A percentile compares a stretch with the other conserved stretches of the same genome.
Evolutionary conservation across 2,797 vertebrate genomes (phyloP).

Genomic region (Melanotaenia trifasciata): DNA sequence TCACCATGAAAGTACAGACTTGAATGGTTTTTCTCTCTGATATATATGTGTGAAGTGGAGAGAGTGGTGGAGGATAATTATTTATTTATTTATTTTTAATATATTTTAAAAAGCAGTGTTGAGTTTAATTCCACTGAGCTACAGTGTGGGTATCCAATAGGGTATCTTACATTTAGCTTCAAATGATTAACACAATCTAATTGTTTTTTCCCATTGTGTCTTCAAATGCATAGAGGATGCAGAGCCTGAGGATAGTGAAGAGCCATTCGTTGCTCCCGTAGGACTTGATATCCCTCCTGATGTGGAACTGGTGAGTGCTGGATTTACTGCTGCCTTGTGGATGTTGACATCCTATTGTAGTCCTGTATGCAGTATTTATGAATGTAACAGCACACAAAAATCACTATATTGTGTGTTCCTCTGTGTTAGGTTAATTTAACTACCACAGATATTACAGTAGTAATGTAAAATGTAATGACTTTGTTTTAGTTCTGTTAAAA

Average conservation of each 20-base stretch:
- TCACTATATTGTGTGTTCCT: neutral
- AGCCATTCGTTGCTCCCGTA: slow-evolving; percentile 93
- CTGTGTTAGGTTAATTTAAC: neutral
- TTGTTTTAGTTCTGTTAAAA: neutral
- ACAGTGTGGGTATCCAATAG: slow-evolving; percentile 12
- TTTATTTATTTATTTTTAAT: slow-evolving; percentile 10
- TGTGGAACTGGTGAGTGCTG: slow-evolving; percentile 92
- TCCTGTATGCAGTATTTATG: neutral
- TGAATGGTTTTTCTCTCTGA: slow-evolving; percentile 7
- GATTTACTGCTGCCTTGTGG: slow-evolving; percentile 4
- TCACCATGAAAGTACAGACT: slow-evolving; percentile 27
- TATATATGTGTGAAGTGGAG: slow-evolving; percentile 17
- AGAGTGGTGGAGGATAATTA: neutral
- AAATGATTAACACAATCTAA: slow-evolving; percentile 14
- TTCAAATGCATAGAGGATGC: slow-evolving; percentile 72
- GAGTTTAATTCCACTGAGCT: slow-evolving; percentile 25
- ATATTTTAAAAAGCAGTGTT: slow-evolving; percentile 16
- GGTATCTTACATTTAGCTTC: slow-evolving; percentile 15
- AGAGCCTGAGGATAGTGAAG: slow-evolving; percentile 91
- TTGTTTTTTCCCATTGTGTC: slow-evolving; percentile 11
- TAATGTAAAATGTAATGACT: neutral
- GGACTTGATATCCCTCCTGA: slow-evolving; percentile 93
- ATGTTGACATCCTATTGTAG: neutral
- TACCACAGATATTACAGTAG: neutral
- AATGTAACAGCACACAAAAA: neutral